Conservation (phyloP, 2,113 vertebrate genomes). For the Misgurnus anguillicaudatus region DNA sequence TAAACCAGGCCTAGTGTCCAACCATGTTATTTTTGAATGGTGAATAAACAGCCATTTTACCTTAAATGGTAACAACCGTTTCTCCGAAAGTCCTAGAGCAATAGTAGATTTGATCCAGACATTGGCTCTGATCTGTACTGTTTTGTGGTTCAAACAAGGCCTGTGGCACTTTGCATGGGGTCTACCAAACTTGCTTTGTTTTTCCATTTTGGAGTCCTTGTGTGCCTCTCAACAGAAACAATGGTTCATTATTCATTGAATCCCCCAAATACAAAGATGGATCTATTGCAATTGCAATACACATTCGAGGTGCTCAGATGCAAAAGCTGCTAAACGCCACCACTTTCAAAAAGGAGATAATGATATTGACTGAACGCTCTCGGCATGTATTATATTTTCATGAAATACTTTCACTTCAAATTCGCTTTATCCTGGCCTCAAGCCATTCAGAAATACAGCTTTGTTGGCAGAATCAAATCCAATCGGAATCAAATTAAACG, state of each 20-base stretch:
- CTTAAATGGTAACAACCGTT: background rate
- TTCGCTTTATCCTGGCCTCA: too few species aligned
- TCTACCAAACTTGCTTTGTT: background rate
- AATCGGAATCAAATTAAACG: too few species aligned
- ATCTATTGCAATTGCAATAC: conserved; percentile 18
- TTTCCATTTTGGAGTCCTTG: background rate
- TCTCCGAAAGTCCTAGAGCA: background rate
- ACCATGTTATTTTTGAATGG: conserved; percentile 7
- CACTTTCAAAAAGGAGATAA: too few species aligned
- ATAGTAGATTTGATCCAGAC: background rate
- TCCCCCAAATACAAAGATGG: background rate
- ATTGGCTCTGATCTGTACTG: background rate
- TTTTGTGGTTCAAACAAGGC: conserved; percentile 7
- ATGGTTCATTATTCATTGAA: conserved; percentile 1
- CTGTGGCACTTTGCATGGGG: background rate
- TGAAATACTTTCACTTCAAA: too few species aligned
- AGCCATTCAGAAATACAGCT: too few species aligned
- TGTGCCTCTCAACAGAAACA: conserved; percentile 17
- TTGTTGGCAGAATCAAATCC: too few species aligned
- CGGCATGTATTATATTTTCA: too few species aligned
- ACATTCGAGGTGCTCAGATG: too few species aligned
- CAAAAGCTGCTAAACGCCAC: too few species aligned
- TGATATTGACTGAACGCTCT: too few species aligned
- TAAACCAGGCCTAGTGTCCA: background rate
- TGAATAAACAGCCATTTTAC: background rate